Conservation (phyloP, 1,140 invertebrate species). For the Brachionus rubens region DNA sequence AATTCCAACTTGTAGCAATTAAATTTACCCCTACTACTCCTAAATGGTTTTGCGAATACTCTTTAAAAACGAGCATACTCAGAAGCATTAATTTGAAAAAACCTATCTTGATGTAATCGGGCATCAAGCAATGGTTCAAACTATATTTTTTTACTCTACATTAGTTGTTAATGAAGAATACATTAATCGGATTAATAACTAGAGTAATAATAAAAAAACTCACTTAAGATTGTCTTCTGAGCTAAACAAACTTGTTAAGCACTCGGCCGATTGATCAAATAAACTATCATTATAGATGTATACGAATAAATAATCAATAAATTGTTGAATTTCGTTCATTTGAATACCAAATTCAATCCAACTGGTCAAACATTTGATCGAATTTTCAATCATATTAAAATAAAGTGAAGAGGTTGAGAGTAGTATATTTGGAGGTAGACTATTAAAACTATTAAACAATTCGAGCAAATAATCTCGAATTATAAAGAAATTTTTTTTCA, state of each 20-base stretch:
- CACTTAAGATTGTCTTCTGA: constrained; percentile 43
- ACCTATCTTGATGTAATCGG: no score
- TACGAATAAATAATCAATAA: constrained; percentile 44
- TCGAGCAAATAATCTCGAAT: constrained; percentile 15
- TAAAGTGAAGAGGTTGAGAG: constrained; percentile 15
- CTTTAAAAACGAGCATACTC: no score
- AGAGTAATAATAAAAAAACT: no score
- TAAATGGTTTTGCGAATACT: no score
- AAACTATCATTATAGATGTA: constrained; percentile 45
- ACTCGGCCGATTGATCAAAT: constrained; percentile 43
- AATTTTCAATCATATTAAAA: constrained; percentile 43
- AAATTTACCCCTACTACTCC: no score
- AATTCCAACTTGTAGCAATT: no score
- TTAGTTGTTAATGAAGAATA: no score
- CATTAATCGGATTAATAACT: no score
- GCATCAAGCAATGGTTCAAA: no score
- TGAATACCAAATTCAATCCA: constrained; percentile 45
- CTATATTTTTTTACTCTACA: no score
- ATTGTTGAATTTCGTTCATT: constrained; percentile 33
- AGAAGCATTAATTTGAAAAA: no score
- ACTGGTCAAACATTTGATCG: constrained; percentile 34
- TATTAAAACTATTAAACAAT: constrained; percentile 44
- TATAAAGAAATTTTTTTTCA: constrained; percentile 29
- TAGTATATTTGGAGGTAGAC: background rate
- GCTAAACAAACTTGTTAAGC: constrained; percentile 24